Evolutionary conservation across 2,888 invertebrate genomes (phyloP).

Genomic region (Dolichomitus sp.): DNA sequence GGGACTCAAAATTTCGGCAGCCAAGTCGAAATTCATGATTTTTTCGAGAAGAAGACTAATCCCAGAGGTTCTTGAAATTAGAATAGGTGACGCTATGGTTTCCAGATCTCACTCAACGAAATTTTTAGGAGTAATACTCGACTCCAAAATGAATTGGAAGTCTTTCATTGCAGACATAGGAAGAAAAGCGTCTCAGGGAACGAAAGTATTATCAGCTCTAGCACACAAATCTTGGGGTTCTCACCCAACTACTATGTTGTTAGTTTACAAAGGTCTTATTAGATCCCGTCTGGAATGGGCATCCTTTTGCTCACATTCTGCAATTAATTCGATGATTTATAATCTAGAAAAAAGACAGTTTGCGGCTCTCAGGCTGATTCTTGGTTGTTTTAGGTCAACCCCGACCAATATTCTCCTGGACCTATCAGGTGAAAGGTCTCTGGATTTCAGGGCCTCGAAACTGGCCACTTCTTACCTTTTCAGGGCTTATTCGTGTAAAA

Average conservation of each 20-base stretch:
- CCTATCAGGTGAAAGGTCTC: neutral
- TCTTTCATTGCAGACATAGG: neutral
- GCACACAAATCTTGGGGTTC: constrained; percentile 37
- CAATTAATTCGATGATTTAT: neutral
- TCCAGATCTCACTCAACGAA: neutral
- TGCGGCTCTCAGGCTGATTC: neutral
- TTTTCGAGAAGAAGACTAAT: constrained; percentile 6
- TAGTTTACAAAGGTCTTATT: constrained; percentile 43
- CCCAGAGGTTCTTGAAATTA: neutral
- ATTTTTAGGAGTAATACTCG: constrained; percentile 24
- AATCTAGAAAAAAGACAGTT: neutral
- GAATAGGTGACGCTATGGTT: neutral
- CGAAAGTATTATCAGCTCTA: constrained; percentile 4
- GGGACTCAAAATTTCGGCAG: constrained; percentile 1
- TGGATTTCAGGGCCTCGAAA: neutral
- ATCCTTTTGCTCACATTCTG: neutral
- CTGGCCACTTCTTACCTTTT: neutral
- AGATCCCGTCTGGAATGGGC: constrained; percentile 12
- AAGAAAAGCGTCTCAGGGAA: neutral
- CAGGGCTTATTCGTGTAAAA: neutral
- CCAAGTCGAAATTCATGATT: constrained; percentile 30
- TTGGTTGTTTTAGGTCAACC: constrained; percentile 9
- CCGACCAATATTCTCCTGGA: too few species aligned
- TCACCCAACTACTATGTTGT: constrained; percentile 16
- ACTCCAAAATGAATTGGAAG: constrained; percentile 43